Evolutionary conservation across 2,797 vertebrate genomes (phyloP).

Genomic region (Tangara arthus): DNA sequence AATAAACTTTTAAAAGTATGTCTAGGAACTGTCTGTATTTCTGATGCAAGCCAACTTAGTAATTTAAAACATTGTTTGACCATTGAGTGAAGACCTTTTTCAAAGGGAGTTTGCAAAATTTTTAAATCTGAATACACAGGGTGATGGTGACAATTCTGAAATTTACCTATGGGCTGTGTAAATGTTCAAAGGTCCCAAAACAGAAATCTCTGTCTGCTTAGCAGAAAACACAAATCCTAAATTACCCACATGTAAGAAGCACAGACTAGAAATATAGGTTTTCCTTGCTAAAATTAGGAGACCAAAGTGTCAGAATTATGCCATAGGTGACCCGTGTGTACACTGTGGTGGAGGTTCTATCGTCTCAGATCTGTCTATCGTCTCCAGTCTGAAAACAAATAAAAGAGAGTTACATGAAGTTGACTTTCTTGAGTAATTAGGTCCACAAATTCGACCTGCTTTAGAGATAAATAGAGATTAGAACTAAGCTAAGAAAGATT

Average conservation of each 20-base stretch:
- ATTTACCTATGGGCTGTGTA: slow-evolving; percentile 73
- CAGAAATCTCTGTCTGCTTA: slow-evolving; percentile 36
- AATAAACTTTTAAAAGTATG: not conserved
- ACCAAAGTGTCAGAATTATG: not conserved
- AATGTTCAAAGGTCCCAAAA: slow-evolving; percentile 69
- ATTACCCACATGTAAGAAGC: not conserved
- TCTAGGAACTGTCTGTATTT: not conserved
- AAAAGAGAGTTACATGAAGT: not conserved
- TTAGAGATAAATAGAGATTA: not conserved
- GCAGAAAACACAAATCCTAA: slow-evolving; percentile 1
- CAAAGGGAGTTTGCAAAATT: slow-evolving; percentile 32
- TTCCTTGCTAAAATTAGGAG: not conserved
- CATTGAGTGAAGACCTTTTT: not conserved
- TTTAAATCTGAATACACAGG: slow-evolving; percentile 32
- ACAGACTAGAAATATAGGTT: accelerated
- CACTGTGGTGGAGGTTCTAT: accelerated
- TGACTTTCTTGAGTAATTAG: not conserved
- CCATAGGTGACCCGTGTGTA: not conserved
- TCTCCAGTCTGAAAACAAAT: not conserved
- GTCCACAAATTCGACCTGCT: not conserved
- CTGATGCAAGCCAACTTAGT: not conserved
- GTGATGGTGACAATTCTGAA: slow-evolving; percentile 60
- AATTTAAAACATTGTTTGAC: not conserved
- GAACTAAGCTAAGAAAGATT: not conserved
- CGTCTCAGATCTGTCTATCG: accelerated